Evolutionary conservation across 2,888 invertebrate genomes (phyloP), one percentile per base, ranked within the genome.

Genomic region (Xylophagus ater): DNA sequence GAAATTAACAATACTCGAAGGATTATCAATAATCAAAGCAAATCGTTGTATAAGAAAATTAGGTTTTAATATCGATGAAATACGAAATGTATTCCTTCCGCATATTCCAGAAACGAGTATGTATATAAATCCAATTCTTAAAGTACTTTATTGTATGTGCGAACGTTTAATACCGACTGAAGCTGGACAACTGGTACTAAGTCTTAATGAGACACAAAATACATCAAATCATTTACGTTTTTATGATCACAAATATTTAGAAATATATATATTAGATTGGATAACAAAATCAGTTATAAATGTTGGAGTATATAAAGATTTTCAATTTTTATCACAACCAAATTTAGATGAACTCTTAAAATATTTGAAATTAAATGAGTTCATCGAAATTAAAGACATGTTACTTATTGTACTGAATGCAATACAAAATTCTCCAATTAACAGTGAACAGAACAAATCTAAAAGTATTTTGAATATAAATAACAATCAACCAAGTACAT

Each of bases 1-100:
- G 73, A 56, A 61, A 17, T 47, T 54, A 1, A 58, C 61, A 46
- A 45, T 74, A 2, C 41, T 74, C 0, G 74, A 75, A 57, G 69
- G 70, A 1, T 47, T 74, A 14, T 60, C 66, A 40, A 65, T 73
- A 14, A 66, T 74, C 10, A 51, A 51, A 34, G 60, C 59, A 2
- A 54, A 57, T 1, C 48, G 47, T 17, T 54, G 66, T 4, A 35
- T 71, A 17, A 54, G 56, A 8, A 64, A 62, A 41, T 40, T 72
- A 7, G 68, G 69, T 15, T 54, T 63, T 2, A 26, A 44, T 3
- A 50, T 56, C 44, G 21, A 46, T 9, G 57, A 59, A 9, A 30
- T 66, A 24, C 48, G 51, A 2, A 39, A 48, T 8, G 50, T 57
- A 23, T 66, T 59, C 43, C 45, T 66, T 17, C 66, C 67, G 2